Evolutionary conservation across 92 coral and sea anemone genomes (phyloP), one percentile per base, ranked within the genome.

Genomic region (Bergia sp.): DNA sequence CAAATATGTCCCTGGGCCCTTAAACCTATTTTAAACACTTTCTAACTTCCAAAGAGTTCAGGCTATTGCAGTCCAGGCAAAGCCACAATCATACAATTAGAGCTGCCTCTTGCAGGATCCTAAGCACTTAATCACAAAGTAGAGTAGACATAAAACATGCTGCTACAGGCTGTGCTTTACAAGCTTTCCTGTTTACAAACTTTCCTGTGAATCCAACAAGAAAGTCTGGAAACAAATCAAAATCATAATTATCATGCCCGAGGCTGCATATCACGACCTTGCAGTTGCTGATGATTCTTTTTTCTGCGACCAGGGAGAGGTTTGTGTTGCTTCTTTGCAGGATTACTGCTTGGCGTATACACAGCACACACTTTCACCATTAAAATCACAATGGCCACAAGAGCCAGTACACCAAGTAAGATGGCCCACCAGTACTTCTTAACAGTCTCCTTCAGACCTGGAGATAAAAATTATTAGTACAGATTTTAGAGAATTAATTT

Each of bases 361-460:
- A 91, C 91, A 1, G 94, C 87, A 40, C 95, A 93, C 21, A 91
- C 15, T 15, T 83, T 67, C 36, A 97, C 89, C 87, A 97, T 76
- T 37, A 97, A 93, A 37, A 82, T 94, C 16, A 97, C 65, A 18
- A 97, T 77, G 37, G 79, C 92, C 11, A 94, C 81, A 47, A 93
- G 92, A 72, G 83, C 99, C 1, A 94, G 43, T 4, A 94, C 92
- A 18, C 97, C 99, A 67, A 97, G 88, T 10, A 97, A 23, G 72
- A 97, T 96, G 37, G 94, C 99, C 99, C 99, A 97, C 99, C 98
- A 97, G 71, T 96, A 95, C 82, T 96, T 88, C 88, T 92, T 66
- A 4, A 93, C 98, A 7, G 91, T 93, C 87, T 96, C 92, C 55
- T 96, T 96, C 23, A 97, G 91, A 76, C 99, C 99, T 97, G 53